Evolutionary conservation across 2,797 vertebrate genomes (phyloP).

Genomic region (Megaceryle alcyon): DNA sequence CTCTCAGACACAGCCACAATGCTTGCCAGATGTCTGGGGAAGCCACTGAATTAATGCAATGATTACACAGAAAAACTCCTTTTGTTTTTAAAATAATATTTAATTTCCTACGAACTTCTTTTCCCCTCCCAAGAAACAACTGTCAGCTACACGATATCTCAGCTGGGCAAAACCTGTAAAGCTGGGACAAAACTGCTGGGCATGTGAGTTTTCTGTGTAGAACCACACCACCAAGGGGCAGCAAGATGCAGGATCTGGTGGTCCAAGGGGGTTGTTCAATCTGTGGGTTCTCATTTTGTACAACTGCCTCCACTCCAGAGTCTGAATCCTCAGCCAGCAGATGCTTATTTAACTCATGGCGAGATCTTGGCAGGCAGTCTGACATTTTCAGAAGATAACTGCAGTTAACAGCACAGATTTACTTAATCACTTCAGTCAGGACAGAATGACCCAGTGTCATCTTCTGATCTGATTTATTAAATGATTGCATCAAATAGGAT

Average conservation of each 20-base stretch:
- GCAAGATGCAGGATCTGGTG: neutral
- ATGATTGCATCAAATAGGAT: constrained; percentile 4
- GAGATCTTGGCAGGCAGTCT: constrained; percentile 45
- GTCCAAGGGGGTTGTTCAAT: fast-evolving
- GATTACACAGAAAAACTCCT: neutral
- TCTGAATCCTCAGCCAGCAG: neutral
- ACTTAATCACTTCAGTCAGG: constrained; percentile 45
- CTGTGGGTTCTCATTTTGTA: neutral
- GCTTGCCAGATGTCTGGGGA: neutral
- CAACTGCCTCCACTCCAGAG: fast-evolving
- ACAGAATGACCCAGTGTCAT: constrained; percentile 49
- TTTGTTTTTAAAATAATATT: neutral
- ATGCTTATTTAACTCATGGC: constrained; percentile 17
- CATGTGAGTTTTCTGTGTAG: neutral
- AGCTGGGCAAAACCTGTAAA: neutral
- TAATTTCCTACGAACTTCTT: neutral
- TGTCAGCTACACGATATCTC: neutral
- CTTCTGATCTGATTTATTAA: constrained; percentile 55
- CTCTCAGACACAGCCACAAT: neutral
- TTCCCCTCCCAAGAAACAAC: neutral
- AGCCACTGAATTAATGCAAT: neutral
- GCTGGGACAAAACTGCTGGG: neutral
- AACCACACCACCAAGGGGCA: neutral
- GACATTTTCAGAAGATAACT: constrained; percentile 44
- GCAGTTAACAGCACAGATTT: constrained; percentile 33